These are phyloP conservation scores for Bombyx mori DNA, from an alignment of 1,140 invertebrate species.

Conservation along the genomic window ASM3026992v2 NC_085116.1:7231501-7232000, in stretches of 20 bases:
- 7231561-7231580: slow-evolving; percentile 25
- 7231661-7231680: slow-evolving; percentile 40
- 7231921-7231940: too few species aligned
- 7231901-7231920: too few species aligned
- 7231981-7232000: too few species aligned
- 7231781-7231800: too few species aligned
- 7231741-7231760: not conserved
- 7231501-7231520: not conserved
- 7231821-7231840: too few species aligned
- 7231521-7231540: slow-evolving; percentile 38
- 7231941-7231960: too few species aligned
- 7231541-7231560: slow-evolving; percentile 31
- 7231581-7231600: slow-evolving; percentile 29
- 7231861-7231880: too few species aligned
- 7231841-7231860: too few species aligned
- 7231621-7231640: slow-evolving; percentile 26
- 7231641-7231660: slow-evolving; percentile 39
- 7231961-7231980: too few species aligned
- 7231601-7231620: slow-evolving; percentile 28
- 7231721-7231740: not conserved
- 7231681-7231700: slow-evolving; percentile 40
- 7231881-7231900: too few species aligned
- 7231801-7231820: too few species aligned
- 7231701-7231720: slow-evolving; percentile 21
- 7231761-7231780: too few species aligned